Evolutionary conservation across 2,797 vertebrate genomes (phyloP), one percentile per base, ranked within the genome.

Genomic region (Aeoliscus strigatus): DNA sequence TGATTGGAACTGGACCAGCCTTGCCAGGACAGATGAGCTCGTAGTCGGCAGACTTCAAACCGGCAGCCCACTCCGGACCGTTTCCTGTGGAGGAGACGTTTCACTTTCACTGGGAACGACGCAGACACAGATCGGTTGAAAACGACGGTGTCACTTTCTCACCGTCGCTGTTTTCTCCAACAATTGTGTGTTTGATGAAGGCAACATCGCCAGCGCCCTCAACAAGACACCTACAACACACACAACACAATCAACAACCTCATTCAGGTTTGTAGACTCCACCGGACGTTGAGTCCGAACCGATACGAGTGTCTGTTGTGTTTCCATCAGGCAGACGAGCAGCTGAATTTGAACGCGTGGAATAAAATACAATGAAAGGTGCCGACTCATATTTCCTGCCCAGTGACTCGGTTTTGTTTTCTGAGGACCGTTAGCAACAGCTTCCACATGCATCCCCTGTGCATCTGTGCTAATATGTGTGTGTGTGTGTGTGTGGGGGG

Each of bases 1-100:
- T 3, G 24, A 91, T n/a, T 1, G 86, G 55, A 10, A 65, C 64
- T 2, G 81, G 66, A 3, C 3, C n/a, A n/a, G n/a, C 42, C 17
- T 60, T 71, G 0, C 65, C 39, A 0, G 84, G 88, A 63, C 94
- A 97, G 46, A 97, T 80, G 45, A 98, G 51, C 66, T 82, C 35
- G 38, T 86, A 97, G 6, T 84, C 80, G 0, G 0, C 1, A 18
- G 73, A 30, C 2, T 6, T 56, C 12, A 83, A 2, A 11, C 0
- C 0, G 0, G 1, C 1, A 18, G 83, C 83, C 88, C 88, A 89
- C 0, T 2, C 0, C 18, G 67, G 36, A 55, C 69, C 55, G 0
- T 54, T 51, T 6, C 60, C 85, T 56, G 6, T 51, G 3, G 16
- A 46, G 5, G 8, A n/a, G 2, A n/a, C 21, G 8, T 25, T 25